These are phyloP conservation scores for Neosilurus hyrtlii DNA, from an alignment of 2,797 vertebrate species.

Conservation along the genomic window DNA sequence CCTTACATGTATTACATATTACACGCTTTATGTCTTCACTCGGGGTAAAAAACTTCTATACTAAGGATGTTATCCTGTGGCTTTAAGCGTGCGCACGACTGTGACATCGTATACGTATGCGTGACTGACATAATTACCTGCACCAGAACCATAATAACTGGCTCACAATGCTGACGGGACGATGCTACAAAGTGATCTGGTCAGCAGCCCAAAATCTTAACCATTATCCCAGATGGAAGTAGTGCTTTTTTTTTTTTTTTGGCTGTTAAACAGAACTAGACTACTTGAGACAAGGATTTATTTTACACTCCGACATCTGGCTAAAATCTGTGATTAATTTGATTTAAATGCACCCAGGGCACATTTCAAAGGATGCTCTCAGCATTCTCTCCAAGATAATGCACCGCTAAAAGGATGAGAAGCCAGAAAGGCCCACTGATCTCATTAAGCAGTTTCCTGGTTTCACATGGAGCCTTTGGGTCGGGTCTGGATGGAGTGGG, in stretches of 20 bases:
- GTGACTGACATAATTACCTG: too few species aligned
- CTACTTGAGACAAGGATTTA: neutral
- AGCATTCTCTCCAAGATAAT: neutral
- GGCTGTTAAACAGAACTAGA: neutral
- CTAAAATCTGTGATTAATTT: constrained; percentile 1
- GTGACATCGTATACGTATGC: too few species aligned
- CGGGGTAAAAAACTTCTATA: too few species aligned
- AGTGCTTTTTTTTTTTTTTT: neutral
- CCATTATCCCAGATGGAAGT: too few species aligned
- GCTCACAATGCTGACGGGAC: too few species aligned
- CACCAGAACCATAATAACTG: too few species aligned
- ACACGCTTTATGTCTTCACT: too few species aligned
- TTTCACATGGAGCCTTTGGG: neutral
- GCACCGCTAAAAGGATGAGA: neutral
- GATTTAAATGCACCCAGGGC: constrained; percentile 1
- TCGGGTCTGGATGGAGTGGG: neutral
- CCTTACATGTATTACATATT: too few species aligned
- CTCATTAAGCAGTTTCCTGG: constrained; percentile 17
- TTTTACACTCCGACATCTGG: neutral
- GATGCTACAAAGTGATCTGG: too few species aligned
- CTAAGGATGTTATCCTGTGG: too few species aligned
- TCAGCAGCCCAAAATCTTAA: too few species aligned
- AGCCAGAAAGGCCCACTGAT: neutral
- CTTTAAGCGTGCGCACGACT: too few species aligned
- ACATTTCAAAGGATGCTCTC: constrained; percentile 8